A percentile compares a stretch with the other conserved stretches of the same genome.
phyloP scores from a whole-genome alignment of 2,797 vertebrate genomes.

The Meda fulgida region DNA sequence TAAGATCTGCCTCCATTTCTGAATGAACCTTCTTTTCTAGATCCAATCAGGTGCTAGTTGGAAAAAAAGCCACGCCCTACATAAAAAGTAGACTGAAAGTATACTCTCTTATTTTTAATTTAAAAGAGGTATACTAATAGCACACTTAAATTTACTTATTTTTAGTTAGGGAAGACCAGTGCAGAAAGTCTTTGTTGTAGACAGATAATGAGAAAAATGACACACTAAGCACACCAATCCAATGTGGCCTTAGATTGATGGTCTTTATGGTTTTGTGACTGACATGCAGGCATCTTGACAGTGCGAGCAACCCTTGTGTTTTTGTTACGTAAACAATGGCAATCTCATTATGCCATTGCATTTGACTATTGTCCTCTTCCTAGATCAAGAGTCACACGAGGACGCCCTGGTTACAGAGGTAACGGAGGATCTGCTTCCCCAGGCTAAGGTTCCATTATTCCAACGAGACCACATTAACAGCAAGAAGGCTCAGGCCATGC shows the following conservation, averaged over 20 bases:
- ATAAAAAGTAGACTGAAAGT: no score
- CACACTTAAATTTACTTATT: no score
- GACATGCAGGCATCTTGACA: background rate
- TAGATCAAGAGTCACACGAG: slow-evolving; percentile 81
- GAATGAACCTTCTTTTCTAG: no score
- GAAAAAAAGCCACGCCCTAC: no score
- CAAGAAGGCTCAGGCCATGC: slow-evolving; percentile 87
- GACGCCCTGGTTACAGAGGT: slow-evolving; percentile 76
- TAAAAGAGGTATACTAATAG: no score
- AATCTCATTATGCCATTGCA: background rate
- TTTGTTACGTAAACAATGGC: background rate
- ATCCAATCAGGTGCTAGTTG: no score
- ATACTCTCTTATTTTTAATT: no score
- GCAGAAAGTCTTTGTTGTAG: background rate
- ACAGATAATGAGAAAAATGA: background rate
- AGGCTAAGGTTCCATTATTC: slow-evolving; percentile 83
- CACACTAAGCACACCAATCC: background rate
- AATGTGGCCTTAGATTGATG: background rate
- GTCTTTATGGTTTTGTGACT: background rate
- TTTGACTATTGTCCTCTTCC: slow-evolving; percentile 10
- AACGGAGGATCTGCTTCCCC: slow-evolving; percentile 77
- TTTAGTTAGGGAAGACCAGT: background rate
- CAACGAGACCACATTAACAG: slow-evolving; percentile 84
- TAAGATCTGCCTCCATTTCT: no score
- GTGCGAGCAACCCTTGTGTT: background rate